phyloP scores from a whole-genome alignment of 2,113 vertebrate genomes.

The Indri indri region DNA sequence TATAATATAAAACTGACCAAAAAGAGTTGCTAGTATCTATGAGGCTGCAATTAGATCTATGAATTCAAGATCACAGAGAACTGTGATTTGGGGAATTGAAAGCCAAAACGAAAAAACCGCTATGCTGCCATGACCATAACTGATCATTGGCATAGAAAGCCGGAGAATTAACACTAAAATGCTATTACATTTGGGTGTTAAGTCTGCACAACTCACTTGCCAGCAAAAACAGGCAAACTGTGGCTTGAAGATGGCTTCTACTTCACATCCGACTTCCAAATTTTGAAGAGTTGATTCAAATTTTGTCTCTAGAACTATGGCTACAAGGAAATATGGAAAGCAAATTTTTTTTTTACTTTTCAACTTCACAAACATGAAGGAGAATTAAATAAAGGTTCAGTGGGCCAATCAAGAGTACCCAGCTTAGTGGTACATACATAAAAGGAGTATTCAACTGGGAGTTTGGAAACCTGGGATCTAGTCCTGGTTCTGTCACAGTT shows the following conservation, averaged over 20 bases:
- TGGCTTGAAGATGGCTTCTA: neutral
- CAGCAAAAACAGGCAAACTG: neutral
- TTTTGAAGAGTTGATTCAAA: neutral
- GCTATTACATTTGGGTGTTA: neutral
- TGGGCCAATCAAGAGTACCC: neutral
- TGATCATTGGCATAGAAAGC: neutral
- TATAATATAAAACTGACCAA: neutral
- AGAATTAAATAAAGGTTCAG: neutral
- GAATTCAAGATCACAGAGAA: neutral
- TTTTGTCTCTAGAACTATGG: neutral
- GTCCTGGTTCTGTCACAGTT: neutral
- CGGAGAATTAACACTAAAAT: neutral
- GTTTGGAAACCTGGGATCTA: neutral
- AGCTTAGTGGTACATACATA: neutral
- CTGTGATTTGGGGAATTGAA: neutral
- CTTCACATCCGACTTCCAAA: neutral
- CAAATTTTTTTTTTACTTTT: neutral
- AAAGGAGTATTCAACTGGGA: neutral
- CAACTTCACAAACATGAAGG: neutral
- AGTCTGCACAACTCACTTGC: neutral
- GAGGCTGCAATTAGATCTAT: neutral
- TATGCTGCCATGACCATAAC: neutral
- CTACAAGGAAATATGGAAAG: neutral
- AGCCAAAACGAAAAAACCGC: neutral
- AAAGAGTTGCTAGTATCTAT: neutral